Conservation (phyloP, 2,888 invertebrate genomes). For the Odontocerum albicorne region DNA sequence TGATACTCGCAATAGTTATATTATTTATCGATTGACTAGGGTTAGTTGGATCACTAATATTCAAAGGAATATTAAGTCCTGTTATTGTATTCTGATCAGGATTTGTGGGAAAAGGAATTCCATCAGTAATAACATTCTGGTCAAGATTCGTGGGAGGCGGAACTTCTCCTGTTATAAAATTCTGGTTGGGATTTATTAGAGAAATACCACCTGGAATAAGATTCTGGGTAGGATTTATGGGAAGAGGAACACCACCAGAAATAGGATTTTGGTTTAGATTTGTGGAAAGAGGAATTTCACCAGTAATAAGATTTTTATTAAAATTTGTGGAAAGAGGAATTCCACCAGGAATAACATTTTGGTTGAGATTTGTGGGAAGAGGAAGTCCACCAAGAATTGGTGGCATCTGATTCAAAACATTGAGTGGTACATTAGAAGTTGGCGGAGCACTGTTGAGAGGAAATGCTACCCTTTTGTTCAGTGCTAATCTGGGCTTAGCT, state of each 20-base stretch:
- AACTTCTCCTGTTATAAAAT: too few relatives aligned
- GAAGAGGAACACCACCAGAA: too few relatives aligned
- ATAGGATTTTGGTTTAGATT: too few relatives aligned
- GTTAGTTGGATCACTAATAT: neutral
- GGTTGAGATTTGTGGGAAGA: slow-evolving; percentile 10
- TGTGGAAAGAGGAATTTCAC: too few relatives aligned
- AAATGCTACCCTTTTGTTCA: slow-evolving; percentile 60
- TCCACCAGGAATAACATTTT: neutral
- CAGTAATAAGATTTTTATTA: neutral
- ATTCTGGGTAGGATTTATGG: neutral
- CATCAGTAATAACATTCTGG: slow-evolving; percentile 23
- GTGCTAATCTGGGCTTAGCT: slow-evolving; percentile 48
- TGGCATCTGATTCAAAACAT: slow-evolving; percentile 10
- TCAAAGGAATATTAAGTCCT: neutral
- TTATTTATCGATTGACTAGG: neutral
- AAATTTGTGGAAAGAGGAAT: slow-evolving; percentile 16
- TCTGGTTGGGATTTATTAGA: too few relatives aligned
- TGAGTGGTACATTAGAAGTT: slow-evolving; percentile 37
- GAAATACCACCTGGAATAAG: slow-evolving; percentile 34
- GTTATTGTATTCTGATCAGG: too few relatives aligned
- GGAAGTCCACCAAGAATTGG: too few relatives aligned
- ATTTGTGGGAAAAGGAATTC: neutral
- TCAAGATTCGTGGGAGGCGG: neutral
- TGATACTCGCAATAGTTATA: too few relatives aligned
- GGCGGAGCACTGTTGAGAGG: slow-evolving; percentile 45